These are phyloP conservation scores for Eupristina koningsbergeri DNA, from an alignment of 1,140 invertebrate genomes.

Conservation along the genomic window DNA sequence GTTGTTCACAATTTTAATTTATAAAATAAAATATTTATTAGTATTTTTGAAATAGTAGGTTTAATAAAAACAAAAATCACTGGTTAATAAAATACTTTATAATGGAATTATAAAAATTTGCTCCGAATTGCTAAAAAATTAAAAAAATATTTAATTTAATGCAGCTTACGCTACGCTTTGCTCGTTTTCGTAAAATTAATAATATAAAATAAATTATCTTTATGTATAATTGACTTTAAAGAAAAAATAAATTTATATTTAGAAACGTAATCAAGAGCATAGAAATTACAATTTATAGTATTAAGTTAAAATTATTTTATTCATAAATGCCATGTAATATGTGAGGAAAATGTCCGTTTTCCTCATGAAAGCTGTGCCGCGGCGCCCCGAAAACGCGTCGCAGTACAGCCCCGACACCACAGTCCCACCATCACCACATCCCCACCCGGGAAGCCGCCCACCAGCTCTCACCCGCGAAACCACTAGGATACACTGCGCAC, in stretches of 20 bases:
- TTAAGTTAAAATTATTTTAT: neutral
- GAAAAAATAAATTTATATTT: neutral
- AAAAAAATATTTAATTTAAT: neutral
- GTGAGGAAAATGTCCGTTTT: too few species aligned
- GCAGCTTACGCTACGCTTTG: neutral
- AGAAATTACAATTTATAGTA: neutral
- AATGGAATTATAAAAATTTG: too few species aligned
- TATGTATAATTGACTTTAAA: too few species aligned
- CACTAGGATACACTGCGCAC: too few species aligned
- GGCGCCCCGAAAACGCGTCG: too few species aligned
- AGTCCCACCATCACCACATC: too few species aligned
- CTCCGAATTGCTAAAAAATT: neutral
- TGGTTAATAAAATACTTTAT: neutral
- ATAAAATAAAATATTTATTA: neutral
- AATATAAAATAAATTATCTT: too few species aligned
- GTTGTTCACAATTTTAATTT: conserved; percentile 20
- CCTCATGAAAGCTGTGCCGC: too few species aligned
- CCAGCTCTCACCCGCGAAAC: too few species aligned
- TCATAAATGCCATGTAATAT: neutral
- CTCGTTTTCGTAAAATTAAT: too few species aligned
- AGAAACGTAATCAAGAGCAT: neutral
- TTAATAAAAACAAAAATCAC: neutral
- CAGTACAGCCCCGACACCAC: too few species aligned
- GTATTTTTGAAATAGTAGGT: neutral
- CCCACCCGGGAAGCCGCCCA: too few species aligned